A percentile compares a stretch with the other conserved stretches of the same genome.
Conservation (phyloP, 2,888 invertebrate species). For the Tanypteryx hageni region DNA sequence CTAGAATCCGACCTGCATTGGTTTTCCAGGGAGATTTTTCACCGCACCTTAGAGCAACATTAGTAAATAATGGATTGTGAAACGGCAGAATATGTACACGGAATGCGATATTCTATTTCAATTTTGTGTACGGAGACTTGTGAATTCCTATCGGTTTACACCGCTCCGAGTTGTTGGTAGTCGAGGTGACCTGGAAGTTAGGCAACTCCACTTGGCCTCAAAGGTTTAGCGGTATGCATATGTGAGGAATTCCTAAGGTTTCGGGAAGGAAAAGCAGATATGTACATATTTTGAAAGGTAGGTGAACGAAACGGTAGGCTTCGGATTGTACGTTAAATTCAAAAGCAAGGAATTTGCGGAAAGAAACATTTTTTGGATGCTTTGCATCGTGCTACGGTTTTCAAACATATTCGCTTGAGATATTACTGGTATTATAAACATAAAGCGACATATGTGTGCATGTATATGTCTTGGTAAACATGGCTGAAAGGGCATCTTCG, state of each 20-base stretch:
- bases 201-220: not conserved
- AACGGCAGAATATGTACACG: not conserved
- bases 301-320: not conserved
- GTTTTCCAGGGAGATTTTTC: no score
- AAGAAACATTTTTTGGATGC: no score
- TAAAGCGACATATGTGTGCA: no score
- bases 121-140: not conserved
- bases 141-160: not conserved
- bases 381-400: no score
- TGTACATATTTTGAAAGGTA: not conserved
- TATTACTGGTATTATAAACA: no score
- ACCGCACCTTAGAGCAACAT: no score
- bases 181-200: not conserved
- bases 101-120: not conserved
- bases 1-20: no score
- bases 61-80: not conserved
- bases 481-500: no score
- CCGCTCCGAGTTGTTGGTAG: not conserved
- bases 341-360: not conserved
- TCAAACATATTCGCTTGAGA: no score
- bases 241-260: not conserved
- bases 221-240: not conserved
- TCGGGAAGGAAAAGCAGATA: not conserved
- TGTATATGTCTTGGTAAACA: no score
- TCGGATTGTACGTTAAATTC: not conserved